Evolutionary conservation across 2,888 invertebrate species (phyloP).

Genomic region (Lissocephala sabroskyi): DNA sequence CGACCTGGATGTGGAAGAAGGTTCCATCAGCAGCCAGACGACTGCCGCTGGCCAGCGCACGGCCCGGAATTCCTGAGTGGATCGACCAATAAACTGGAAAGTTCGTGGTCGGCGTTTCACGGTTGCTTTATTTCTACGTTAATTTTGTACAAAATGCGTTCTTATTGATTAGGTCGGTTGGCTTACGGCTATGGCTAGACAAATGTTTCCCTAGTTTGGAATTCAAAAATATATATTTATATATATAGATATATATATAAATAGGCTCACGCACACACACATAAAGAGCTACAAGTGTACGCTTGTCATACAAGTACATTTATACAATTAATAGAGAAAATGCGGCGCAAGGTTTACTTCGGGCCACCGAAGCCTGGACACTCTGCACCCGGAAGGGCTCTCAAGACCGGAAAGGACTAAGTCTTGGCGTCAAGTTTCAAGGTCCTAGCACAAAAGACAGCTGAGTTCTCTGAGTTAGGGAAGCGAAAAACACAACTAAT

Average conservation of each 20-base stretch:
- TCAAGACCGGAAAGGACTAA: no score
- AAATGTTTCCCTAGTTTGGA: constrained; percentile 67
- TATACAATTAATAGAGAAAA: no score
- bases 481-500: no score
- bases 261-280: constrained; percentile 24
- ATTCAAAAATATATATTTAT: constrained; percentile 46
- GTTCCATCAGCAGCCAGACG: constrained; percentile 28
- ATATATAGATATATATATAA: constrained; percentile 41
- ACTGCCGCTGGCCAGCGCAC: no score
- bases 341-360: no score
- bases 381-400: no score
- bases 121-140: constrained; percentile 40
- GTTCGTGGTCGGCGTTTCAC: constrained; percentile 12
- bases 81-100: constrained; percentile 15
- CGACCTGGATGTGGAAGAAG: constrained; percentile 57
- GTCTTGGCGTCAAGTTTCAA: no score
- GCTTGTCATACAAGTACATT: constrained; percentile 29
- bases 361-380: no score
- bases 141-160: constrained; percentile 59
- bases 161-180: constrained; percentile 42
- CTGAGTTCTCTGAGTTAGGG: no score
- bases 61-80: no score
- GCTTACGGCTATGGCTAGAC: constrained; percentile 68
- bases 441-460: no score
- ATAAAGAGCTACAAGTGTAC: constrained; percentile 42